Evolutionary conservation across 2,797 vertebrate species (phyloP), one percentile per base, ranked within the genome.

Genomic region (Premnoplex brunnescens): DNA sequence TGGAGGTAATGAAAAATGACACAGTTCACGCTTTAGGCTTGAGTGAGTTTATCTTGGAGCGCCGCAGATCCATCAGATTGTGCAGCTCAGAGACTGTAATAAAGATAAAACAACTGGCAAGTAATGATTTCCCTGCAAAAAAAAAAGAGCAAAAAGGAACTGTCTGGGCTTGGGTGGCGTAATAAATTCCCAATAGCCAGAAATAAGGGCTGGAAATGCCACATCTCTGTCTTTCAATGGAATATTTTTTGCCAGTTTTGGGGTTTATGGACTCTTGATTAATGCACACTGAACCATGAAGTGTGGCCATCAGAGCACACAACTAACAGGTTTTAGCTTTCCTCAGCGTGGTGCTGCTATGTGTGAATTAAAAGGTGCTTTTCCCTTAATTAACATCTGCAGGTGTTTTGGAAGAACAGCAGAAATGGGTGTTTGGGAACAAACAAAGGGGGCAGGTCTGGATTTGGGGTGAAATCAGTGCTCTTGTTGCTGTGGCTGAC

Each of bases 401-500:
- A 90, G 78, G 85, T 91, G 80, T 88, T 75, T 91, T 81, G 95
- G 36, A 83, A 71, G 91, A 79, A 81, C 64, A 79, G 44, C 71
- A 91, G 89, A 95, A 96, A 96, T 93, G 92, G 89, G 54, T 96
- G 60, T 94, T 95, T 91, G 74, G 71, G 96, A 91, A 89, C 96
- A 96, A 97, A 95, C 90, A 95, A 92, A 69, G 49, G 82, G 92
- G 72, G 85, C 93, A 79, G 37, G 94, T 96, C 94, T 93, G 94
- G 89, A 74, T 85, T 85, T 78, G 64, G 76, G 94, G 93, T 86
- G 97, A 94, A 97, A 97, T 98, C 95, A 96, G 96, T 98, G 95
- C 97, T 96, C 93, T 93, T 92, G 90, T 97, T 97, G 88, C 86
- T 93, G 95, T 92, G n/a, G n/a, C n/a, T n/a, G n/a, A n/a, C n/a